phyloP scores from a whole-genome alignment of 2,888 invertebrate genomes.

The Ecliptopera silaceata region DNA sequence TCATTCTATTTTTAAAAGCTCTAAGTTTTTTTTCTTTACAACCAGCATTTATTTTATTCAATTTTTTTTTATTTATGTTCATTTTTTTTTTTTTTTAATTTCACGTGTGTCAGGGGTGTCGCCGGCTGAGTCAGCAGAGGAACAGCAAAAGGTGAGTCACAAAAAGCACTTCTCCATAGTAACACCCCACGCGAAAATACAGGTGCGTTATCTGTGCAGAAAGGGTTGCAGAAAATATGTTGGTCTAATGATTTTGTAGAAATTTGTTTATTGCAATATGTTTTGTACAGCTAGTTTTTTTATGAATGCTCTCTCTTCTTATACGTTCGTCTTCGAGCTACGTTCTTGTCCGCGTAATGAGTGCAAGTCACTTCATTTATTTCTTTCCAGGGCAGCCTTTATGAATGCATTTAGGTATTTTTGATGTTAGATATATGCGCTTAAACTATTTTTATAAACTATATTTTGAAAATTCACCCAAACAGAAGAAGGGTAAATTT shows the following conservation, averaged over 20 bases:
- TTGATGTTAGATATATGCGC: too few relatives aligned
- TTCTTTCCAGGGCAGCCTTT: too few relatives aligned
- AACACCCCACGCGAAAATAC: slow-evolving; percentile 67
- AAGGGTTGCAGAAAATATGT: slow-evolving; percentile 24
- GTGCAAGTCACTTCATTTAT: too few relatives aligned
- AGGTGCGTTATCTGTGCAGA: slow-evolving; percentile 36
- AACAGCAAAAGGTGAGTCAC: slow-evolving; percentile 74
- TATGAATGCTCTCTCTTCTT: too few relatives aligned
- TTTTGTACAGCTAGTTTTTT: background rate
- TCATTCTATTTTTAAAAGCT: slow-evolving; percentile 21
- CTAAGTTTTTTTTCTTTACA: slow-evolving; percentile 17
- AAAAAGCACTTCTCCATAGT: slow-evolving; percentile 69
- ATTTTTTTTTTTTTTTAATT: slow-evolving; percentile 35
- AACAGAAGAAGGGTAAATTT: too few relatives aligned
- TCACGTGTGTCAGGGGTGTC: slow-evolving; percentile 64
- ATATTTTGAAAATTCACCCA: too few relatives aligned
- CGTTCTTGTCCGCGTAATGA: too few relatives aligned
- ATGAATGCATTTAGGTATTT: too few relatives aligned
- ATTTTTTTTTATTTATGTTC: slow-evolving; percentile 24
- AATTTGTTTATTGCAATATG: background rate
- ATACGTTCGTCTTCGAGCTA: too few relatives aligned
- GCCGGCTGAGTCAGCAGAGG: slow-evolving; percentile 74
- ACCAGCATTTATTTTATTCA: slow-evolving; percentile 24
- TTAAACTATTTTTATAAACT: too few relatives aligned
- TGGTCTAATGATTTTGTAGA: background rate